Percentiles rank a stretch among this genome's conserved stretches.
Conservation (phyloP, 1,140 invertebrate species). For the Cotesia glomerata region DNA sequence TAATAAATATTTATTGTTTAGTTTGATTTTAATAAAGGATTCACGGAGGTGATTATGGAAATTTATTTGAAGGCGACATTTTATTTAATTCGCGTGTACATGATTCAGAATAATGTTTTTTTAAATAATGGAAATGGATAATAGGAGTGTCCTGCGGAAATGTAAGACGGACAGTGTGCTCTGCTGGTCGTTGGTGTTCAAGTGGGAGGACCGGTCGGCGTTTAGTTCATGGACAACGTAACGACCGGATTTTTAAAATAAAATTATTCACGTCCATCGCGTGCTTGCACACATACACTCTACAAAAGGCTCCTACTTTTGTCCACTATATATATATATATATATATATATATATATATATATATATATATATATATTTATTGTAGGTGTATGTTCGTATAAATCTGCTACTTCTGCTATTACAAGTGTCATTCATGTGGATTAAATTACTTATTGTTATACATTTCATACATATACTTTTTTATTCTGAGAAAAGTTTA, state of each 20-base stretch:
- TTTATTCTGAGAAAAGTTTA: no score
- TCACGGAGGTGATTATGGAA: no score
- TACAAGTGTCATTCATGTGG: neutral
- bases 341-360: no score
- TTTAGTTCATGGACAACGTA: constrained; percentile 18
- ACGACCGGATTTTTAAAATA: constrained; percentile 15
- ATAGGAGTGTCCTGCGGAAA: constrained; percentile 27
- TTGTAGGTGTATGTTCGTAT: neutral
- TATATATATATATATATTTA: constrained; percentile 2
- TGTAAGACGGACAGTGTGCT: constrained; percentile 3
- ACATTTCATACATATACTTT: no score
- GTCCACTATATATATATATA: no score
- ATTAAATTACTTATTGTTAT: no score
- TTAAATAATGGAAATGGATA: neutral
- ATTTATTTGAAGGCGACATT: no score
- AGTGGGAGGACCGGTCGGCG: constrained; percentile 45
- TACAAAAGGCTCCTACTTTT: no score
- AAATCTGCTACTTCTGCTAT: neutral
- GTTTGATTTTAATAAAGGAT: neutral
- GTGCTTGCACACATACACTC: constrained; percentile 5
- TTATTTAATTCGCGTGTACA: no score
- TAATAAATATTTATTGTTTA: constrained; percentile 3
- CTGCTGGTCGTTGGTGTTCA: neutral
- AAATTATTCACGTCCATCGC: constrained; percentile 25
- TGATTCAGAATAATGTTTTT: no score